Evolutionary conservation across 2,888 invertebrate genomes (phyloP), one percentile per base, ranked within the genome.

Genomic region (Zhuqinia jingwanae): DNA sequence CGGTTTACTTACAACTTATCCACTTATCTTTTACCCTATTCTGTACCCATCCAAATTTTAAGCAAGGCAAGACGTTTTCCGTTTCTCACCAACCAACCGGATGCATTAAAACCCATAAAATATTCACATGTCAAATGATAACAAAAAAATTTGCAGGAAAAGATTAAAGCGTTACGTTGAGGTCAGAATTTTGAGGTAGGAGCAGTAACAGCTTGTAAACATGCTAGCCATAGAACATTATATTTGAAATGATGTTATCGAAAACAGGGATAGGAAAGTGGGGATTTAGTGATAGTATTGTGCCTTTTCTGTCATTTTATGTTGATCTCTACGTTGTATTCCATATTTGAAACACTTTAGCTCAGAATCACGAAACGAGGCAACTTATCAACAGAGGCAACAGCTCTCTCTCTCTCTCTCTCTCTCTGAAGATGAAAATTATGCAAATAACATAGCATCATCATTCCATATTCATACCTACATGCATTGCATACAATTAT

Each of bases 401-500:
- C 42, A 3, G 42, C 68, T 68, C 15, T 58, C n/a, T 6, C 68
- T 6, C n/a, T n/a, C n/a, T n/a, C n/a, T n/a, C n/a, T n/a, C n/a
- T n/a, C n/a, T n/a, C n/a, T n/a, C n/a, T n/a, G n/a, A n/a, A n/a
- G 68, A 42, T 45, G 68, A 70, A 50, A 70, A 20, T 50, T 22
- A 50, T 70, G 45, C 68, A 70, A 70, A 70, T 47, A 36, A 25
- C 63, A 30, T n/a, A n/a, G n/a, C n/a, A n/a, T n/a, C n/a, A n/a
- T n/a, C n/a, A n/a, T n/a, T n/a, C n/a, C n/a, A n/a, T n/a, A n/a
- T n/a, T n/a, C n/a, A n/a, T 58, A 25, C 8, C 5, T 25, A 25
- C 25, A 10, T 53, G 17, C 20, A 3, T 17, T 8, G 15, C 36
- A 36, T 3, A 36, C 3, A 8, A 15, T 15, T 5, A n/a, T 13